Evolutionary conservation across 1,140 invertebrate species (phyloP).

Genomic region (Laodelphax striatellus): DNA sequence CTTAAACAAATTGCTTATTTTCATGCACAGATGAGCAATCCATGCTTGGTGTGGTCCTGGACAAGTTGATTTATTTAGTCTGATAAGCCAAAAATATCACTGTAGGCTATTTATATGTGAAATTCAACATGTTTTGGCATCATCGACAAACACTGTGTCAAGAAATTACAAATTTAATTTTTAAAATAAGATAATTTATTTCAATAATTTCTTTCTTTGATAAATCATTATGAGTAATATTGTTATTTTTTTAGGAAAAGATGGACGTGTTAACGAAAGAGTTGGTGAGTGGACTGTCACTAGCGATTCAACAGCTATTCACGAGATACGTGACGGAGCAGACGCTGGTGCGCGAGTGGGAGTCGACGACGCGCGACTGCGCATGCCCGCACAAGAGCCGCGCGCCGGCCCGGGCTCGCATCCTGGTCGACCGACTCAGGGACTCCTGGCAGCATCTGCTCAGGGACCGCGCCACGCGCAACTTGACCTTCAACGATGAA

Average conservation of each 20-base stretch:
- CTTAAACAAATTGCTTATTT: too few species aligned
- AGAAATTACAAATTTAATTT: too few species aligned
- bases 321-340: constrained; percentile 41
- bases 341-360: constrained; percentile 56
- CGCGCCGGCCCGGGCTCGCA: constrained; percentile 55
- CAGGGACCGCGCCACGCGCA: constrained; percentile 70
- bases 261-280: constrained; percentile 33
- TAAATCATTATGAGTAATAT: too few species aligned
- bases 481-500: constrained; percentile 82
- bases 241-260: constrained; percentile 27
- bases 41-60: too few species aligned
- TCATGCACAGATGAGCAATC: too few species aligned
- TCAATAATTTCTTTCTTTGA: too few species aligned
- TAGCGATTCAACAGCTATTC: constrained; percentile 43
- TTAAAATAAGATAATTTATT: too few species aligned
- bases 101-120: too few species aligned
- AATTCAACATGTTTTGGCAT: too few species aligned
- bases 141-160: too few species aligned
- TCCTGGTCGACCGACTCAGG: constrained; percentile 63
- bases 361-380: constrained; percentile 48
- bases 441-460: constrained; percentile 88
- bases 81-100: too few species aligned
- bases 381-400: constrained; percentile 51
- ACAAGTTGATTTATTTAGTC: too few species aligned
- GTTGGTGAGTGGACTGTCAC: constrained; percentile 32